These are phyloP conservation scores for Alectoris magna DNA, from an alignment of 2,797 vertebrate species.

Conservation along the genomic window DNA sequence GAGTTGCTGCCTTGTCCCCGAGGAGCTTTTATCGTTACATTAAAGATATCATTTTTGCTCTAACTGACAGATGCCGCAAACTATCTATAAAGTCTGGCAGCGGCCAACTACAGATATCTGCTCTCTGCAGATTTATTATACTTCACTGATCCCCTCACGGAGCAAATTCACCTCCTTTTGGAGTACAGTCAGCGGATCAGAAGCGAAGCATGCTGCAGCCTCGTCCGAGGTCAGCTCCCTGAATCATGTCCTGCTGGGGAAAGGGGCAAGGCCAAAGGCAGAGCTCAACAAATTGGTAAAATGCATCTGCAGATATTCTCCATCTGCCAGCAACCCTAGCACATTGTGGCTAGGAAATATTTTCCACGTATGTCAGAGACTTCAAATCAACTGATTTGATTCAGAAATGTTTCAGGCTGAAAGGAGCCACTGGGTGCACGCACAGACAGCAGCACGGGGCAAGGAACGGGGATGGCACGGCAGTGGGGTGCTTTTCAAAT, in stretches of 20 bases:
- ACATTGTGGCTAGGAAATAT: background rate
- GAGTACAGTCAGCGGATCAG: background rate
- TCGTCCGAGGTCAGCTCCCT: background rate
- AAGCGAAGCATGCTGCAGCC: background rate
- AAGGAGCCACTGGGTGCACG: background rate
- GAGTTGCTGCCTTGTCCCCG: background rate
- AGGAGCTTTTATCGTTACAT: slow-evolving; percentile 2
- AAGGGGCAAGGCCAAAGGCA: background rate
- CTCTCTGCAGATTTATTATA: background rate
- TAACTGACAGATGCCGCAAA: background rate
- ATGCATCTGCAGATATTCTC: background rate
- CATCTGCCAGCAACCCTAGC: background rate
- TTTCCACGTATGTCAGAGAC: background rate
- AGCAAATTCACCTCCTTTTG: background rate
- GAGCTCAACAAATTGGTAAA: background rate
- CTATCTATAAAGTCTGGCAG: background rate
- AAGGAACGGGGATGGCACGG: background rate
- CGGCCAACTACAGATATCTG: background rate
- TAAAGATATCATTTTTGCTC: slow-evolving; percentile 15
- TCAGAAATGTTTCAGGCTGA: background rate
- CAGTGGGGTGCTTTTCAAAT: background rate
- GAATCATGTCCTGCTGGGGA: background rate
- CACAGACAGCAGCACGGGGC: background rate
- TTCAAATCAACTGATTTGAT: background rate
- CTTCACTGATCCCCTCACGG: background rate